Evolutionary conservation across 2,113 vertebrate genomes (phyloP), one percentile per base, ranked within the genome.

Genomic region (Seriola aureovittata): DNA sequence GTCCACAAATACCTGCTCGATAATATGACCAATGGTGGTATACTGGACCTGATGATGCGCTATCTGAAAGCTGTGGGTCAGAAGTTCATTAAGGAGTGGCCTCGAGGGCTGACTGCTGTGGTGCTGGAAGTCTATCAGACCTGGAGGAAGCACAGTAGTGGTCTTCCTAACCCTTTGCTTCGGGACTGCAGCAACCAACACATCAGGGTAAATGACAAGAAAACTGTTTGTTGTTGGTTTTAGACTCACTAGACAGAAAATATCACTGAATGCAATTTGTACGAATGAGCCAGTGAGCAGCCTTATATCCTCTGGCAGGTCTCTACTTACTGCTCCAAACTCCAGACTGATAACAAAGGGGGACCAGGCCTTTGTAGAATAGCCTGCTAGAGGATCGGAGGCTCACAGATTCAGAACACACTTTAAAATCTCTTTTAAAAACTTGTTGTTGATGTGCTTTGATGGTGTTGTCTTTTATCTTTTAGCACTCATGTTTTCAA

Each of bases 61-160:
- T 99, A 97, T 23, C 93, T 99, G 69, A 99, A 99, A 91, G 95
- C 94, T 32, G 95, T 99, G 90, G 97, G 97, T 80, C 96, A 95
- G 50, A 97, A 93, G 92, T 99, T 98, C 88, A 87, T 96, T 81
- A 93, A 96, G 85, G 95, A 95, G 82, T 99, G 98, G 98, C 97
- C 98, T 0, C 91, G 93, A 0, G 97, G 97, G 10, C 89, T 99
- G 83, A 87, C 94, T 0, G 93, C 96, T 29, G 97, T 99, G 32
- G 97, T 99, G 1, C 95, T 98, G 81, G 96, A 95, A 65, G 95
- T 97, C 70, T 96, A 98, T 78, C 95, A 95, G 80, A 96, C 86
- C 91, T 99, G 98, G 98, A 96, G 98, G 80, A 96, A 96, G 80
- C 96, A 99, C 54, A 98, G 97, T 87, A 95, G 94, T 1, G 97